Conservation (phyloP, 64 coral and sea anemone species). For the Montipora sp. region DNA sequence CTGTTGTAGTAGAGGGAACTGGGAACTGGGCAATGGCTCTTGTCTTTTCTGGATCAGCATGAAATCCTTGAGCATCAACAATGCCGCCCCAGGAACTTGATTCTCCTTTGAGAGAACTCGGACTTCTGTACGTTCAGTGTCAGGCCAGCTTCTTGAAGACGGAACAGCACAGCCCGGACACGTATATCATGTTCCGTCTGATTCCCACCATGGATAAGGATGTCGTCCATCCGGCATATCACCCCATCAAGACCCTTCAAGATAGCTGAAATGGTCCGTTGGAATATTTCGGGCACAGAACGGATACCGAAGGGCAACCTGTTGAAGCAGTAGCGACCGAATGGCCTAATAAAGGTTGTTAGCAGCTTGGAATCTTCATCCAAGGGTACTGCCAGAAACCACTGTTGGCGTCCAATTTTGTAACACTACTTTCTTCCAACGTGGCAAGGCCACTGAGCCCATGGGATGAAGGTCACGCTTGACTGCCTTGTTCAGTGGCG, state of each 20-base stretch:
- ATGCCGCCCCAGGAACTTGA: too few relatives aligned
- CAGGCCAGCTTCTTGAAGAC: neutral
- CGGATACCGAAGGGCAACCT: constrained; percentile 26
- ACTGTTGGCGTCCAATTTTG: too few relatives aligned
- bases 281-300: constrained; percentile 35
- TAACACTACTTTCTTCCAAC: too few relatives aligned
- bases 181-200: neutral
- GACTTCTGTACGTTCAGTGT: neutral
- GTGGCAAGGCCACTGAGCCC: too few relatives aligned
- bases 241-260: constrained; percentile 1
- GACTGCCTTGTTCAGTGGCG: constrained; percentile 40
- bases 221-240: neutral
- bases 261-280: constrained; percentile 28
- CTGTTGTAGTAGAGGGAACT: too few relatives aligned
- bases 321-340: constrained; percentile 48
- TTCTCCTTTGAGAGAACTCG: neutral
- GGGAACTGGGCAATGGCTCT: too few relatives aligned
- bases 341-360: neutral
- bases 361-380: too few relatives aligned
- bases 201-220: neutral
- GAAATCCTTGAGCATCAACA: too few relatives aligned
- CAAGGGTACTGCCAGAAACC: too few relatives aligned
- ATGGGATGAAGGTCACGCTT: constrained; percentile 40
- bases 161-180: neutral
- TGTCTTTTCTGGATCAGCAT: too few relatives aligned